Conservation (phyloP, 2,888 invertebrate species). For the Amphipoea oculea region DNA sequence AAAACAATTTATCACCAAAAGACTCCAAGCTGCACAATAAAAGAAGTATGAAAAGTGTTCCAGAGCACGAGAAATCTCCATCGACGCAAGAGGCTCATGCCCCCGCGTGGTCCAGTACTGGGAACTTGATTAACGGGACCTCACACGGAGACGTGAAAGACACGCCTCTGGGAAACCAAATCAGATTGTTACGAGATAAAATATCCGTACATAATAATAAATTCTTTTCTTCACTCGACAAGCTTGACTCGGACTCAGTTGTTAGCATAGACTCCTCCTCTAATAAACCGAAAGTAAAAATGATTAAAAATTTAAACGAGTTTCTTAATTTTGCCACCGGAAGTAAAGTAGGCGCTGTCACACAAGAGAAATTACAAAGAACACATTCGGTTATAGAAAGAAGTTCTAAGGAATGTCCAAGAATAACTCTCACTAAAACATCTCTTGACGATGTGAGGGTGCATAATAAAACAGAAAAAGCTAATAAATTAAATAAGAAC, state of each 20-base stretch:
- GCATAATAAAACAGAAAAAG: slow-evolving; percentile 76
- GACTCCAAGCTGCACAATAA: slow-evolving; percentile 74
- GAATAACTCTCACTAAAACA: slow-evolving; percentile 83
- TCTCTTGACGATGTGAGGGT: slow-evolving; percentile 80
- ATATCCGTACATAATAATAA: slow-evolving; percentile 87
- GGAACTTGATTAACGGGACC: slow-evolving; percentile 83
- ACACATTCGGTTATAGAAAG: slow-evolving; percentile 82
- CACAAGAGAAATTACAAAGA: slow-evolving; percentile 80
- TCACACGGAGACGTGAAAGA: slow-evolving; percentile 76
- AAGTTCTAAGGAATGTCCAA: slow-evolving; percentile 80
- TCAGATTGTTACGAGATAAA: slow-evolving; percentile 83
- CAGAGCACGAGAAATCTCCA: slow-evolving; percentile 78
- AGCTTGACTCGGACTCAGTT: slow-evolving; percentile 83
- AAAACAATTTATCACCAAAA: slow-evolving; percentile 70
- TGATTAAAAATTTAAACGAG: slow-evolving; percentile 96
- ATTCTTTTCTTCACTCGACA: slow-evolving; percentile 91
- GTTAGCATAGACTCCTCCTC: slow-evolving; percentile 78
- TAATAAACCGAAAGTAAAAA: slow-evolving; percentile 84
- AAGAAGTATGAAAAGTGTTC: slow-evolving; percentile 83
- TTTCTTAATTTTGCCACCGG: slow-evolving; percentile 94
- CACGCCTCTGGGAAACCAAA: slow-evolving; percentile 84
- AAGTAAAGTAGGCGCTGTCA: slow-evolving; percentile 85
- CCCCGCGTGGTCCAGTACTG: slow-evolving; percentile 79
- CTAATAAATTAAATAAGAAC: slow-evolving; percentile 76
- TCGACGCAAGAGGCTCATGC: slow-evolving; percentile 70